Percentiles rank a stretch among this genome's conserved stretches.
Evolutionary conservation across 2,888 invertebrate species (phyloP).

Genomic region (Agrochola macilenta): DNA sequence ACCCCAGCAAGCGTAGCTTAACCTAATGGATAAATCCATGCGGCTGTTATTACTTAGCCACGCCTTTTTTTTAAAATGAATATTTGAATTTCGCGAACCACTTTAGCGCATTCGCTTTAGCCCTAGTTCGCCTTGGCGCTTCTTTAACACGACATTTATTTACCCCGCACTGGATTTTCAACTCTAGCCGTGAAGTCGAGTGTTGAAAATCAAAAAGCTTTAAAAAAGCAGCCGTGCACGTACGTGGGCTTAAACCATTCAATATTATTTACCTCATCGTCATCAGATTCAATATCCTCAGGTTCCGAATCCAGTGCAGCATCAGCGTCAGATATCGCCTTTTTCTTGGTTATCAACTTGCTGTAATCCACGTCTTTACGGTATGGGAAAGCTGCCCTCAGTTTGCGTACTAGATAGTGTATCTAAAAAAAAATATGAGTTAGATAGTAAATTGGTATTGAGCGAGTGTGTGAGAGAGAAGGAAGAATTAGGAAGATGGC

Average conservation of each 20-base stretch:
- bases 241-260: neutral
- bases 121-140: too few species aligned
- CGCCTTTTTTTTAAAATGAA: too few species aligned
- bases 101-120: too few species aligned
- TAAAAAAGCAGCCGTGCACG: neutral
- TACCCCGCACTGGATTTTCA: neutral
- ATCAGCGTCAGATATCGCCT: conserved; percentile 71
- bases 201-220: neutral
- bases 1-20: too few species aligned
- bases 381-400: conserved; percentile 84
- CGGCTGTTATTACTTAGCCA: too few species aligned
- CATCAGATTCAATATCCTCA: conserved; percentile 87
- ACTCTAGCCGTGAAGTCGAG: neutral
- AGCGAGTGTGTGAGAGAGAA: too few species aligned
- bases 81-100: too few species aligned
- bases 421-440: conserved; percentile 71
- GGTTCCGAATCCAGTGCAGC: conserved; percentile 85
- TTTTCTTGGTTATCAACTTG: conserved; percentile 81
- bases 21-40: too few species aligned
- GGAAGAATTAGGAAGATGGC: too few species aligned
- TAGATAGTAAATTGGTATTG: too few species aligned
- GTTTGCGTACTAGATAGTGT: conserved; percentile 83
- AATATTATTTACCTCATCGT: conserved; percentile 81
- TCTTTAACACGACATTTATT: too few species aligned
- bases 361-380: conserved; percentile 85